Conservation (phyloP, 2,888 invertebrate species). For the Anoncus sp. region DNA sequence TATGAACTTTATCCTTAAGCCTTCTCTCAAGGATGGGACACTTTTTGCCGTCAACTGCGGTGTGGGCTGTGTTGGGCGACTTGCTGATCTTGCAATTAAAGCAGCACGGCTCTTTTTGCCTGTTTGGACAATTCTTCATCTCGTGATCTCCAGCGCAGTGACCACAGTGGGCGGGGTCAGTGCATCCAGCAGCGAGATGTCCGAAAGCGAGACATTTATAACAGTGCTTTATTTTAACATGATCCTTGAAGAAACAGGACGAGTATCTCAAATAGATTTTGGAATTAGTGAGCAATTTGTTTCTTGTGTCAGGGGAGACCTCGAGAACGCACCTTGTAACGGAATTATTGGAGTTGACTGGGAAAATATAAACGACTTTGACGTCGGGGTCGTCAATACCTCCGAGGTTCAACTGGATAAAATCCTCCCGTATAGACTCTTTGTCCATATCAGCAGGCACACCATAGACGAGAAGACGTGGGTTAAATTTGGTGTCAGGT, state of each 20-base stretch:
- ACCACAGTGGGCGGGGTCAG: not conserved
- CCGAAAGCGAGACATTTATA: slow-evolving; percentile 5
- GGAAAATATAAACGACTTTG: not conserved
- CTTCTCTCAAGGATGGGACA: not conserved
- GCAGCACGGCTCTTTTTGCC: not conserved
- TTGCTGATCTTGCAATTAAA: not conserved
- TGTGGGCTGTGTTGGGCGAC: not conserved
- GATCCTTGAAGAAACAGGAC: slow-evolving; percentile 7
- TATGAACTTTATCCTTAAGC: not conserved
- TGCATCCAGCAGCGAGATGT: not conserved
- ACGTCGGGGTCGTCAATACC: not conserved
- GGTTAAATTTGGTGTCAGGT: not conserved
- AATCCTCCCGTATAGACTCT: not conserved
- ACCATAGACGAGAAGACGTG: not conserved
- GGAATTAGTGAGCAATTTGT: not conserved
- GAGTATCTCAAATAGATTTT: not conserved
- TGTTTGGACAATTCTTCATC: not conserved
- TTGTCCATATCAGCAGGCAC: not conserved
- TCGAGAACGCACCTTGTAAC: not conserved
- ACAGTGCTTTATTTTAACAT: slow-evolving; percentile 7
- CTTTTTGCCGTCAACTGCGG: slow-evolving; percentile 1
- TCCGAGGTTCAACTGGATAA: not conserved
- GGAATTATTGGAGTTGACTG: not conserved
- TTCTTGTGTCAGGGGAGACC: not conserved
- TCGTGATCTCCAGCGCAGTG: slow-evolving; percentile 9